Base-by-base conservation (phyloP, 1,140 invertebrate genomes). In the Drosophila ercepeae region DNA sequence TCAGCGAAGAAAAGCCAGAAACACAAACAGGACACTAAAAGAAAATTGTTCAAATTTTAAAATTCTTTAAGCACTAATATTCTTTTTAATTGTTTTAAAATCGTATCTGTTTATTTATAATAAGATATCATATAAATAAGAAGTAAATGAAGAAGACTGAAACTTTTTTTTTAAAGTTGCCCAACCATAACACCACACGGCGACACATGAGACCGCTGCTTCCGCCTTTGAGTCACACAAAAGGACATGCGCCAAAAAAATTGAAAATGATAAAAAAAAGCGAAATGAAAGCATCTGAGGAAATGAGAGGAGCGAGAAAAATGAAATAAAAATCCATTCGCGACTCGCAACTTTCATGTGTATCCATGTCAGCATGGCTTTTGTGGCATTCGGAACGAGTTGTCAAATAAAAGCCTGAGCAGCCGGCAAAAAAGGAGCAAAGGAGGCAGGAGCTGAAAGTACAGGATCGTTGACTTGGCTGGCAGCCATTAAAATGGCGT, bases 191-290 rank as follows among this genome's bases (percentile, higher is more conserved):
- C 57, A 41, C 54, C 48, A 71, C 79, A 76, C 67, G 75, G 79
- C 81, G 76, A 84, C 81, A 84, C 52, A 84, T 86, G 81, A 84
- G 81, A 65, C 48, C 76, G 81, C 54, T 74, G 83, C 83, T 86
- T 86, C 81, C 81, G 81, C 59, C 67, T 86, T 84, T 86, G 81
- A 79, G 81, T 54, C 63, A 71, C 54, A 73, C 29, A 75, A 86
- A 86, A 84, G 81, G 76, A 84, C 81, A 76, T 84, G 81, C 76
- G 81, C 81, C 81, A 70, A 84, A 83, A 83, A 74, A 75, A 44
- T 32, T 18, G 19, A 42, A 39, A 39, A 32, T 14, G 7, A 68
- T 6, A 44, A 73, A 57, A 53, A 53, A 41, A 32, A 32, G 29
- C 9, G 5, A 4, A 23, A 11, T 27, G 14, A 63, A 71, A 49